Evolutionary conservation across 2,888 invertebrate species (phyloP).

Genomic region (Pterostichus niger): DNA sequence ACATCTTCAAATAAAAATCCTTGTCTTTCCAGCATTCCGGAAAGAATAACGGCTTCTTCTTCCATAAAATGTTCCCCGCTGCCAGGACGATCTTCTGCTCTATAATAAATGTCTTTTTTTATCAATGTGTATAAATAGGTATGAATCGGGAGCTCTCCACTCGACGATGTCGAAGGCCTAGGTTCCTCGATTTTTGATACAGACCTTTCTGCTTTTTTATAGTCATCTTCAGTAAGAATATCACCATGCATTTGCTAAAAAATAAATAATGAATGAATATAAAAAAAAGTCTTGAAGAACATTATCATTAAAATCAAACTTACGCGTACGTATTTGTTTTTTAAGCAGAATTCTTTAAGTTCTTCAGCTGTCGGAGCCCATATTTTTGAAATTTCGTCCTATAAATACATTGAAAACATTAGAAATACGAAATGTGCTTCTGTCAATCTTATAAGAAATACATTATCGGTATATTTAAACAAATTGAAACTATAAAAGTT

Average conservation of each 20-base stretch:
- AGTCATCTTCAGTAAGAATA: no score
- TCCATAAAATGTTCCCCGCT: constrained; percentile 3
- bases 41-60: constrained; percentile 22
- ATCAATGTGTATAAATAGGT: background rate
- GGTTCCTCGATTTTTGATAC: no score
- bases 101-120: background rate
- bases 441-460: background rate
- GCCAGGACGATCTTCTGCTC: background rate
- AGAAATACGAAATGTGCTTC: background rate
- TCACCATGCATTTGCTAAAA: no score
- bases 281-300: no score
- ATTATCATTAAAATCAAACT: no score
- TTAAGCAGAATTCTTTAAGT: background rate
- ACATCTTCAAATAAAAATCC: constrained; percentile 10
- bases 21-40: constrained; percentile 16
- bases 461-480: background rate
- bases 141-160: background rate
- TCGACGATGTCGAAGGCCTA: no score
- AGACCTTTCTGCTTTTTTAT: no score
- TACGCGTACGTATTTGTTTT: no score
- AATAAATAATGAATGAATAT: no score
- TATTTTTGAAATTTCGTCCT: background rate
- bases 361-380: background rate
- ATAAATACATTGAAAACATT: background rate
- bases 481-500: no score